Evolutionary conservation across 2,797 vertebrate genomes (phyloP), one percentile per base, ranked within the genome.

Genomic region (Phrynocephalus guinanensis): DNA sequence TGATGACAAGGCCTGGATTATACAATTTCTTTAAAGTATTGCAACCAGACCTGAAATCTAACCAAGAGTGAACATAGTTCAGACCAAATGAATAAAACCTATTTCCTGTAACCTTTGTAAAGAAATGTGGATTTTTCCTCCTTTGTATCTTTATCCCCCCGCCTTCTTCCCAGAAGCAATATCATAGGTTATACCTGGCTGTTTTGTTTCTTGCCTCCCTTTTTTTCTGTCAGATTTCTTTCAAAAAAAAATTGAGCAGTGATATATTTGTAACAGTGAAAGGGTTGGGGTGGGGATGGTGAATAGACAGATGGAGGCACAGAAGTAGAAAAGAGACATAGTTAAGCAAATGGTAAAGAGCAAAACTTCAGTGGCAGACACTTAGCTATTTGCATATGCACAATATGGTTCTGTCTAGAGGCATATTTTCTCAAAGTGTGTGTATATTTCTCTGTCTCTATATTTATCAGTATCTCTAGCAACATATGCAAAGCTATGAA

Each of bases 401-500:
- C 96, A 97, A 96, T 96, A 96, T 97, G 95, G 93, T 97, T 96
- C 96, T 96, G 95, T 96, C 96, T 95, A 82, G 94, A 94, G 96
- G 94, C 94, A 94, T 93, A 93, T 94, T 95, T 96, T 95, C 91
- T 93, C 91, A 93, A 94, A 96, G 86, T 95, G 95, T 95, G 92
- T 95, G 93, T 96, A 89, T 96, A 95, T 96, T 96, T 95, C 95
- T 94, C 92, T 95, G 94, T 90, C 94, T 95, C 95, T 96, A 96
- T 96, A 97, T 96, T 97, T 97, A 96, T 96, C 95, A 92, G 84
- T 88, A 95, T 96, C 95, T 95, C 92, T 95, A 95, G 95, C 92
- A 97, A 94, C 96, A 96, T 96, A 96, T 95, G 95, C 94, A 95
- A 91, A 91, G 5, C 95, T 97, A 96, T 96, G 96, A 97, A 96